Base-by-base conservation (phyloP, 2,888 invertebrate genomes). In the Spisula subtruncata region DNA sequence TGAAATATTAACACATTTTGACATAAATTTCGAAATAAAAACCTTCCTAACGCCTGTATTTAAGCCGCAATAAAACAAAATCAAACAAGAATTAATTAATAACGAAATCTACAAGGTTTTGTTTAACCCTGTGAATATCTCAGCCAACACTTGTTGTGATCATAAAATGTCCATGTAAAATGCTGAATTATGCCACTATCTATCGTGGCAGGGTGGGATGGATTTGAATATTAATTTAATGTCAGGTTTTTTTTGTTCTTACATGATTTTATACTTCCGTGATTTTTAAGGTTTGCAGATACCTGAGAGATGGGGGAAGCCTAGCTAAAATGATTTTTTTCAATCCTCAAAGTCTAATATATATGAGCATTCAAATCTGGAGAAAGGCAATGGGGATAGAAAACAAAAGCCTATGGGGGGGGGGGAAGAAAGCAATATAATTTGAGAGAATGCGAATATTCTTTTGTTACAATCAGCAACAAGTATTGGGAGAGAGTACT, bases 61-160 rank as follows among this genome's bases (percentile, higher is more conserved):
- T 84, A 35, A 60, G 88, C 84, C n/a, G 82, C 35, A 85, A 91
- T 91, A 87, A 91, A 91, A 91, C 81, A 25, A 91, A 91, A 91
- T 91, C 91, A 91, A 91, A 91, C 91, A 86, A 87, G 89, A 89
- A 91, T 91, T 89, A 91, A 91, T 91, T 91, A 91, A 87, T 86
- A 86, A 83, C 48, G 79, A 89, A 91, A 91, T 89, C 89, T 89
- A 85, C 54, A 25, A 89, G 87, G 75, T 87, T 89, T 85, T 81
- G 81, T 90, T 32, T 35, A 84, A 80, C 29, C 88, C 41, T 83
- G 84, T 79, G 81, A 82, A 87, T 71, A 80, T 66, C 79, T 83
- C 56, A 29, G 8, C 32, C 83, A 88, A 82, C 86, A 90, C 86
- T 90, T 88, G 86, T 83, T 80, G 32, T 20, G 75, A 60, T 82